Evolutionary conservation across 2,888 invertebrate genomes (phyloP).

Genomic region (Nomada hirtipes): DNA sequence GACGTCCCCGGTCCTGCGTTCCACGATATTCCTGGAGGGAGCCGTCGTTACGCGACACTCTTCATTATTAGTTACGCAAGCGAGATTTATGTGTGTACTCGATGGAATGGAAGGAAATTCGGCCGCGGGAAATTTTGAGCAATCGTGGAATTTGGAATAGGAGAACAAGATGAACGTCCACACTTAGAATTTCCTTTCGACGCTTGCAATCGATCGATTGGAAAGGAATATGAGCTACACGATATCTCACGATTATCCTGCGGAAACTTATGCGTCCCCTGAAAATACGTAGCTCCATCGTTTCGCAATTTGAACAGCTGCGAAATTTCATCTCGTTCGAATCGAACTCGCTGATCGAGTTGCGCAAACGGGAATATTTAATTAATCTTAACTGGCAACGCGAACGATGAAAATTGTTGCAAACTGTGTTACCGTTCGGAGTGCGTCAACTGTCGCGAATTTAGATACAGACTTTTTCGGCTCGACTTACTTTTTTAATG

Average conservation of each 20-base stretch:
- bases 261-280: not conserved
- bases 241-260: not conserved
- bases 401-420: slow-evolving; percentile 6
- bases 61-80: slow-evolving; percentile 25
- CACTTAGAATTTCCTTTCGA: too few relatives aligned
- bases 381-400: slow-evolving; percentile 30
- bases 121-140: not conserved
- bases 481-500: too few relatives aligned
- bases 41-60: slow-evolving; percentile 20
- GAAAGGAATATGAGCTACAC: not conserved
- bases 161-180: too few relatives aligned
- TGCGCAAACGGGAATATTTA: slow-evolving; percentile 25
- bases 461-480: not conserved
- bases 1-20: slow-evolving; percentile 22
- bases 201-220: too few relatives aligned
- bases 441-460: not conserved
- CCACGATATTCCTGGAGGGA: not conserved
- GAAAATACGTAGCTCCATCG: not conserved
- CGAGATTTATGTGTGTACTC: slow-evolving; percentile 30
- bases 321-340: not conserved
- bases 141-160: too few relatives aligned
- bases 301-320: slow-evolving; percentile 7
- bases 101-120: not conserved
- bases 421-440: not conserved
- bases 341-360: slow-evolving; percentile 23